These are phyloP conservation scores for Hetaerina americana DNA, from an alignment of 1,140 invertebrate genomes.

Conservation along the genomic window DNA sequence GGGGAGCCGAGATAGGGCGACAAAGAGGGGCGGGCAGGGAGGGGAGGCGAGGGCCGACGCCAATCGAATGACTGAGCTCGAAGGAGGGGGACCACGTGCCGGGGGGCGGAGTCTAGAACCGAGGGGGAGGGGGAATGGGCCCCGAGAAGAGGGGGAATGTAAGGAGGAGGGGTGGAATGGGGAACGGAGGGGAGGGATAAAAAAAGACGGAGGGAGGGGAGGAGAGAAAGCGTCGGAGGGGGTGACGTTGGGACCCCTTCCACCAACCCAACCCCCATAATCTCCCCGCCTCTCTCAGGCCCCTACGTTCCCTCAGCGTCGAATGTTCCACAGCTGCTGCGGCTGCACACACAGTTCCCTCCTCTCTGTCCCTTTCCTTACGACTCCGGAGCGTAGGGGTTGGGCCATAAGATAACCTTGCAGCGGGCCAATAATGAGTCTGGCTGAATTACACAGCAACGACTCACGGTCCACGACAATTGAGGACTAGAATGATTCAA, in stretches of 20 bases:
- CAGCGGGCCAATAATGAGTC: neutral
- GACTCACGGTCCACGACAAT: neutral
- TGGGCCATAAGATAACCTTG: neutral
- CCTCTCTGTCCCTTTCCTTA: too few relatives aligned
- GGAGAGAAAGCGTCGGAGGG: too few relatives aligned
- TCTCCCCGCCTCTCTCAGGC: neutral
- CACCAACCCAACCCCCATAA: too few relatives aligned
- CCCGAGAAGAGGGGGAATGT: too few relatives aligned
- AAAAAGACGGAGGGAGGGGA: too few relatives aligned
- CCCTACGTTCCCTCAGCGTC: neutral
- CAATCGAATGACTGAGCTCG: neutral
- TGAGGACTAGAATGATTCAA: too few relatives aligned
- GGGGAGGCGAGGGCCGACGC: neutral
- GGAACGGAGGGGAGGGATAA: too few relatives aligned
- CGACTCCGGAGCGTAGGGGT: too few relatives aligned
- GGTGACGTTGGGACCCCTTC: too few relatives aligned
- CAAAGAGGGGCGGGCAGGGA: neutral
- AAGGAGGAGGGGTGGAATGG: too few relatives aligned
- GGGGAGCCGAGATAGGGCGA: too few relatives aligned
- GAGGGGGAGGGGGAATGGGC: neutral
- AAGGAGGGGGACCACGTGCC: neutral
- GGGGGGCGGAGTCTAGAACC: neutral
- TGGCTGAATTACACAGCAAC: neutral
- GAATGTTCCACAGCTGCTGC: neutral
- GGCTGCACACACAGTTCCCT: neutral